Evolutionary conservation across 53 echinoderm and acorn worm species (phyloP).

Genomic region (Holothuria scabra): DNA sequence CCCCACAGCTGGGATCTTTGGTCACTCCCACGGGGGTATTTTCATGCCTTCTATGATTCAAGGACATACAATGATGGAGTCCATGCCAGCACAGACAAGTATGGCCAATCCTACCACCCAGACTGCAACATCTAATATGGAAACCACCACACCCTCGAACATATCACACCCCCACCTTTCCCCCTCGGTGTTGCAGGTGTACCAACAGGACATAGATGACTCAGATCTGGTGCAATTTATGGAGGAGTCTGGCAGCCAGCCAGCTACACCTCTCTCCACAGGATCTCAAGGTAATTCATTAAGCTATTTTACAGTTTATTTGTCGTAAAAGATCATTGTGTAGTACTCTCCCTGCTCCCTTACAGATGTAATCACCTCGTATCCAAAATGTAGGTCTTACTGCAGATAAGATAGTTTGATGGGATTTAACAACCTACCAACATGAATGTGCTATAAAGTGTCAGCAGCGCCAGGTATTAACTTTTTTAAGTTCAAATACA

Average conservation of each 20-base stretch:
- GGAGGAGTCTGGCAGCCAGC: slow-evolving; percentile 60
- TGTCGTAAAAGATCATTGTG: too few relatives aligned
- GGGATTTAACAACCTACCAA: too few relatives aligned
- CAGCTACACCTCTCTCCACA: slow-evolving; percentile 31
- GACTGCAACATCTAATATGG: not conserved
- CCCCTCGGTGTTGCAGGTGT: not conserved
- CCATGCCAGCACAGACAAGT: not conserved
- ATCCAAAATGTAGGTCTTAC: too few relatives aligned
- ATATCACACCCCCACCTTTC: not conserved
- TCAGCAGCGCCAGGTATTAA: too few relatives aligned
- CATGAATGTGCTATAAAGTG: too few relatives aligned
- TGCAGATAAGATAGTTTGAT: too few relatives aligned
- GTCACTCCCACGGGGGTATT: not conserved
- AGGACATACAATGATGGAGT: slow-evolving; percentile 9
- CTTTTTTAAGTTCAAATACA: too few relatives aligned
- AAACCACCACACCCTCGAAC: slow-evolving; percentile 2
- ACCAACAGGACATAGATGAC: slow-evolving; percentile 72
- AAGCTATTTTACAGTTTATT: not conserved
- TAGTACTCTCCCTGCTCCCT: too few relatives aligned
- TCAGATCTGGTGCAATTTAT: slow-evolving; percentile 66
- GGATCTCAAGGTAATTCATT: slow-evolving; percentile 19
- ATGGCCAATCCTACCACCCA: not conserved
- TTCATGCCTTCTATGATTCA: slow-evolving; percentile 10
- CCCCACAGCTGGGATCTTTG: slow-evolving; percentile 29
- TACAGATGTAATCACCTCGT: too few relatives aligned